Evolutionary conservation across 2,797 vertebrate genomes (phyloP).

Genomic region (Sebastolobus alascanus): DNA sequence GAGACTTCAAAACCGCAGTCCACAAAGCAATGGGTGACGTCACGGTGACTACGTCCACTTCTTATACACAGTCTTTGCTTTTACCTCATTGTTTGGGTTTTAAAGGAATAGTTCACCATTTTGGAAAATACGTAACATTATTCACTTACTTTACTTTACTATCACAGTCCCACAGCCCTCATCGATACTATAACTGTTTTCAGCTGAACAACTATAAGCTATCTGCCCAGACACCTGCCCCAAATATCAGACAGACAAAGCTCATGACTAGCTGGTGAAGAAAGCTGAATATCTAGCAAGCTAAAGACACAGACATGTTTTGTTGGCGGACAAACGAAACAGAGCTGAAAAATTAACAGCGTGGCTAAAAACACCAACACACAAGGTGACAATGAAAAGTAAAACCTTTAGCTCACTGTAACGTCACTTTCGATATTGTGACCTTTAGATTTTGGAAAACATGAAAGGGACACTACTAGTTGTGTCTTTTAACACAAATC

Average conservation of each 20-base stretch:
- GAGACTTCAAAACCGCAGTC: neutral
- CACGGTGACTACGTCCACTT: neutral
- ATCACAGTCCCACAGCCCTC: neutral
- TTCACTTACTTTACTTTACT: neutral
- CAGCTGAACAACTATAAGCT: neutral
- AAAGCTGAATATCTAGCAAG: neutral
- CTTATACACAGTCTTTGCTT: neutral
- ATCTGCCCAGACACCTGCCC: neutral
- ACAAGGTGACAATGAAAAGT: neutral
- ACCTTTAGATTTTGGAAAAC: slow-evolving; percentile 12
- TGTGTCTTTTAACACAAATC: neutral
- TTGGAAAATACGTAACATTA: neutral
- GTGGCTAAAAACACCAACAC: neutral
- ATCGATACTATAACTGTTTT: neutral
- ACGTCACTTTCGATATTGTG: neutral
- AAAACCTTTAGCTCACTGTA: neutral
- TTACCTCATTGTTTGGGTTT: neutral
- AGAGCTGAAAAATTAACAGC: neutral
- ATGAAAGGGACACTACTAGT: neutral
- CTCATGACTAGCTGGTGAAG: neutral
- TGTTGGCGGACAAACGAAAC: neutral
- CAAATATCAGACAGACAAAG: neutral
- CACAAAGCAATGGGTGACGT: neutral
- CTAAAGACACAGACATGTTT: neutral
- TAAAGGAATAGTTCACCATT: neutral